These are phyloP conservation scores for Homarus gammarus DNA, from an alignment of 2,888 invertebrate species.

Conservation along the genomic window DNA sequence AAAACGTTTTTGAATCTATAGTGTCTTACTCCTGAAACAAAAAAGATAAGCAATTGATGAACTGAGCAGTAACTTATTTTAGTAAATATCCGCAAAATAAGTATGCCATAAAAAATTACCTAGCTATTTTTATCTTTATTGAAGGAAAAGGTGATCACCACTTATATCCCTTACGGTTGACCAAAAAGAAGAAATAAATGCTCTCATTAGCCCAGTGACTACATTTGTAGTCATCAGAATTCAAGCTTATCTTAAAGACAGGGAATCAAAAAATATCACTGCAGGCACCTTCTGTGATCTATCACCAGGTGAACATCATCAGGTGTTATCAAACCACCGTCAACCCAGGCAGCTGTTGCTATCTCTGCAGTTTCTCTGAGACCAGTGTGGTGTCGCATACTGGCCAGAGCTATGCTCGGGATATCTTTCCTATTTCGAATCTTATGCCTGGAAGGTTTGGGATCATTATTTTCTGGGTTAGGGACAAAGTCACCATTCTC, in stretches of 20 bases:
- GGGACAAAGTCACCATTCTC: too few relatives aligned
- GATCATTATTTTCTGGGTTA: too few relatives aligned
- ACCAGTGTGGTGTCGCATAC: too few relatives aligned
- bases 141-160: background rate
- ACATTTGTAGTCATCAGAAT: slow-evolving; percentile 16
- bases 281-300: too few relatives aligned
- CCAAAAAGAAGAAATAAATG: background rate
- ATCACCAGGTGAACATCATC: too few relatives aligned
- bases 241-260: background rate
- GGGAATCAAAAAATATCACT: background rate
- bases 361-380: too few relatives aligned
- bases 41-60: background rate
- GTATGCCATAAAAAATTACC: too few relatives aligned
- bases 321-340: too few relatives aligned
- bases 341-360: too few relatives aligned
- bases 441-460: too few relatives aligned
- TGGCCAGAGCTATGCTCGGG: too few relatives aligned
- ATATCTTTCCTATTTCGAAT: too few relatives aligned
- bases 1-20: background rate
- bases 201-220: slow-evolving; percentile 28
- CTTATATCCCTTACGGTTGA: background rate
- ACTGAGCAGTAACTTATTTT: background rate
- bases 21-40: background rate
- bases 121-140: background rate
- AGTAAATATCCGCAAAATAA: background rate